phyloP scores from a whole-genome alignment of 2,113 vertebrate genomes.

The Chroicocephalus ridibundus region DNA sequence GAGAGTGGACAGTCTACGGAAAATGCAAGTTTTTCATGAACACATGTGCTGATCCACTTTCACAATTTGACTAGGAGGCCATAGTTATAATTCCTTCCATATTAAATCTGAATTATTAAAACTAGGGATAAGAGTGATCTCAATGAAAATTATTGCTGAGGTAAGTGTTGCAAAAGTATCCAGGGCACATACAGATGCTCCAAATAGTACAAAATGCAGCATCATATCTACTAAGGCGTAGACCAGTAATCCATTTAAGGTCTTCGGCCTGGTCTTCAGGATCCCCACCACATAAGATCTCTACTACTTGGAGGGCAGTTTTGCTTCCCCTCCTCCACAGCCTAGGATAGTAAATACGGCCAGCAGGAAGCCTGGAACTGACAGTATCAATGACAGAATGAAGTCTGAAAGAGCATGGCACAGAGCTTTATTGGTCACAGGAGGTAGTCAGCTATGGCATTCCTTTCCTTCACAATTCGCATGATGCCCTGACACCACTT shows the following conservation, averaged over 20 bases:
- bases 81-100: neutral
- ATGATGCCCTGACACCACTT: neutral
- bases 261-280: neutral
- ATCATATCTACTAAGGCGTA: neutral
- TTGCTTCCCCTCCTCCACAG: neutral
- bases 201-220: neutral
- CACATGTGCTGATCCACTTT: neutral
- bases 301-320: neutral
- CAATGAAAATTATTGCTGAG: neutral
- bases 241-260: neutral
- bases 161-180: neutral
- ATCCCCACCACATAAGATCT: neutral
- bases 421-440: neutral
- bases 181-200: neutral
- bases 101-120: neutral
- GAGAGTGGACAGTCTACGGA: neutral
- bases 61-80: neutral
- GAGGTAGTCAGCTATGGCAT: conserved; percentile 9
- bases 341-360: neutral
- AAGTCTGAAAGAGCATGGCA: neutral
- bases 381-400: neutral
- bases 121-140: neutral
- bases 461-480: neutral
- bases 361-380: conserved; percentile 7
- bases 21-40: neutral